Conservation (phyloP, 1,140 invertebrate species). For the Drosophila repletoides region DNA sequence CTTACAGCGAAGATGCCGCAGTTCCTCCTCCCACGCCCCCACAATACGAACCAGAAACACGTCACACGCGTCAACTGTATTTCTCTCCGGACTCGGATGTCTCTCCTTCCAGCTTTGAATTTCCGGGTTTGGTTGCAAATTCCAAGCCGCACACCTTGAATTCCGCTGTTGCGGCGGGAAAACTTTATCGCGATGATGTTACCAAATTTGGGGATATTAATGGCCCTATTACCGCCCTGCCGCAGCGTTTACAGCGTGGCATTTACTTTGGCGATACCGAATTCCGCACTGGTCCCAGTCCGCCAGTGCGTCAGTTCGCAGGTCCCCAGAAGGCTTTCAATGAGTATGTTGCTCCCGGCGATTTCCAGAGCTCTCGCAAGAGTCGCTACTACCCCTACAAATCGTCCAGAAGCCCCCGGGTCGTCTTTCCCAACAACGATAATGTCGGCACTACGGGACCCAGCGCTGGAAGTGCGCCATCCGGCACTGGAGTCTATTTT, state of each 20-base stretch:
- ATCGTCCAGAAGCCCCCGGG: conserved; percentile 83
- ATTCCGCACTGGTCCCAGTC: conserved; percentile 59
- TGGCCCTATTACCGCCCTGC: conserved; percentile 77
- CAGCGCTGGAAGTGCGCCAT: conserved; percentile 64
- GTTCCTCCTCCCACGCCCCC: conserved; percentile 21
- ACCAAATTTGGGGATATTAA: conserved; percentile 82
- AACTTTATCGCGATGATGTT: conserved; percentile 77
- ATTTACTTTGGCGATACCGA: conserved; percentile 74
- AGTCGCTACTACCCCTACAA: conserved; percentile 76
- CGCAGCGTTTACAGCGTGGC: conserved; percentile 63
- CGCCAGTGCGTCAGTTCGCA: conserved; percentile 65
- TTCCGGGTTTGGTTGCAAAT: conserved; percentile 70
- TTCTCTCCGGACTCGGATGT: conserved; percentile 66
- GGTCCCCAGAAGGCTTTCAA: conserved; percentile 75
- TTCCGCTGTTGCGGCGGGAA: conserved; percentile 45
- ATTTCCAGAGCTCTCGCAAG: conserved; percentile 70
- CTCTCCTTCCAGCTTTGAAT: conserved; percentile 62
- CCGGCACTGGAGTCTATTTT: conserved; percentile 78
- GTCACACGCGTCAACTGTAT: conserved; percentile 69
- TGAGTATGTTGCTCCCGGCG: conserved; percentile 63
- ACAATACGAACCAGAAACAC: conserved; percentile 57
- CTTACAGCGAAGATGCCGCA: conserved; percentile 60
- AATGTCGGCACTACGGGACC: conserved; percentile 82
- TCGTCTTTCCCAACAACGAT: conserved; percentile 84
- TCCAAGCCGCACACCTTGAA: conserved; percentile 71